Evolutionary conservation across 2,113 vertebrate genomes (phyloP).

Genomic region (Suricata suricatta): DNA sequence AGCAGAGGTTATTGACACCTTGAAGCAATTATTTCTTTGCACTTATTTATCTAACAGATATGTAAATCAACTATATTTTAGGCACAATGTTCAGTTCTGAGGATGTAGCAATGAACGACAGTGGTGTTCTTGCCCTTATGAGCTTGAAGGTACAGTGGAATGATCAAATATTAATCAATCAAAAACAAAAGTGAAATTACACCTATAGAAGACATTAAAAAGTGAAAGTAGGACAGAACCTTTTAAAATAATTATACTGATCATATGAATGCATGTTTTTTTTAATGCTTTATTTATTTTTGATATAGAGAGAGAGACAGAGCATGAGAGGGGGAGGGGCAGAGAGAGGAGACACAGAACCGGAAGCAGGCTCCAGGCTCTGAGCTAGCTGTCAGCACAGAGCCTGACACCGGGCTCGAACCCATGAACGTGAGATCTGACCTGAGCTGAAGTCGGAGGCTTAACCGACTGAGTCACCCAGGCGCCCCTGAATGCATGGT

Average conservation of each 20-base stretch:
- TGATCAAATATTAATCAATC: background rate
- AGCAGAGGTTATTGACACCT: background rate
- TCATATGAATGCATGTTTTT: background rate
- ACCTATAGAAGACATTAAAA: background rate
- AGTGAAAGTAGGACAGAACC: background rate
- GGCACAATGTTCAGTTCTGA: background rate
- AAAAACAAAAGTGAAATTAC: background rate
- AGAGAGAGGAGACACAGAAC: no score
- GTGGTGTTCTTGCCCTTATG: background rate
- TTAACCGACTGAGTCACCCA: no score
- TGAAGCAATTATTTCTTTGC: background rate
- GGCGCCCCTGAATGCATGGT: background rate
- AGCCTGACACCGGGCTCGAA: no score
- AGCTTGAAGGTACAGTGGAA: background rate
- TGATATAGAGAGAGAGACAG: no score
- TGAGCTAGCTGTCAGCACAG: no score
- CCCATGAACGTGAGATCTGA: no score
- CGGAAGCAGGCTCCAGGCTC: no score
- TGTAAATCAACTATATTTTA: background rate
- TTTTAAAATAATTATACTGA: background rate
- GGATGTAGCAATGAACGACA: background rate
- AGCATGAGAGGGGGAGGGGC: no score
- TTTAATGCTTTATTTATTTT: no score
- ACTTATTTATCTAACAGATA: background rate
- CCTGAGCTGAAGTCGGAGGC: no score